These are phyloP conservation scores for Anthoscopus minutus DNA, from an alignment of 2,113 vertebrate genomes.

Conservation along the genomic window DNA sequence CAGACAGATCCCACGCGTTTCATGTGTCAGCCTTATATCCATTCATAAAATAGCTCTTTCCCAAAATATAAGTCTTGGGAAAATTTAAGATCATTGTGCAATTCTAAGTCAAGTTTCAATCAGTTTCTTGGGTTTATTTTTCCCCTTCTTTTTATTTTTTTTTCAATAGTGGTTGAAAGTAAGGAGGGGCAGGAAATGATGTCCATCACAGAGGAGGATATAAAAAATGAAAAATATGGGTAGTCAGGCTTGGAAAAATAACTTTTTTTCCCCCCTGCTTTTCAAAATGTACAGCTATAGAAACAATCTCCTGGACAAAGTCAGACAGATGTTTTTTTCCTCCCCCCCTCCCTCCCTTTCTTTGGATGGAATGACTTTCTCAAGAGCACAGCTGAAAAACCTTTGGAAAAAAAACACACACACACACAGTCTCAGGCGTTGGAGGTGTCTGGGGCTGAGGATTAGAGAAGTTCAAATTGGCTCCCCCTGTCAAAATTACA, in stretches of 20 bases:
- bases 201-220: constrained; percentile 53
- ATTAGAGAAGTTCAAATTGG: constrained; percentile 74
- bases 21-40: constrained; percentile 72
- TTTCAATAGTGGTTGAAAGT: constrained; percentile 39
- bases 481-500: constrained; percentile 71
- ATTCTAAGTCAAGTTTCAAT: constrained; percentile 54
- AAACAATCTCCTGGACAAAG: constrained; percentile 61
- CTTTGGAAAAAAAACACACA: constrained; percentile 58
- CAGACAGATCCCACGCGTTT: constrained; percentile 72
- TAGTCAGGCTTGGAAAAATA: constrained; percentile 52
- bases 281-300: constrained; percentile 66
- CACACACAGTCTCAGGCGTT: constrained; percentile 62
- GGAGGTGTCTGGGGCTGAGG: constrained; percentile 74
- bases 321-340: constrained; percentile 61
- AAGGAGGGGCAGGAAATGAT: constrained; percentile 61
- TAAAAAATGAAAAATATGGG: constrained; percentile 44
- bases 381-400: constrained; percentile 72
- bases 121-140: constrained; percentile 51
- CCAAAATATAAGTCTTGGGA: constrained; percentile 71
- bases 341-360: neutral
- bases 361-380: constrained; percentile 67
- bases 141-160: neutral
- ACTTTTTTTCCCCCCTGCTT: neutral
- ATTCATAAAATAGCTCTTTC: constrained; percentile 78
- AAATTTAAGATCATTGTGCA: constrained; percentile 66